Evolutionary conservation across 1,140 invertebrate genomes (phyloP).

Genomic region (Colletes gigas): DNA sequence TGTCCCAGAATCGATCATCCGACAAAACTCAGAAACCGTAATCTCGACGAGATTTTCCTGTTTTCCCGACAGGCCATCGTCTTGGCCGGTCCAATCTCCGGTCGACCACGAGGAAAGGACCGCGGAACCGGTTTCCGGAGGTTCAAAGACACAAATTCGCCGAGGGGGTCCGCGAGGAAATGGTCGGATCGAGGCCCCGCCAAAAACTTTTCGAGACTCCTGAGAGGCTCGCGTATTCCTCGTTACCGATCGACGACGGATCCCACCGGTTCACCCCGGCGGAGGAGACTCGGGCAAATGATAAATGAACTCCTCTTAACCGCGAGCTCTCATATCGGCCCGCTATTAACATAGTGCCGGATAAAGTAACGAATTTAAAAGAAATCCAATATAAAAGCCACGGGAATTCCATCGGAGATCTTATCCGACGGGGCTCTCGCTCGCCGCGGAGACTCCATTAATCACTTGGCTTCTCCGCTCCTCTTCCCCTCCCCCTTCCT

Average conservation of each 20-base stretch:
- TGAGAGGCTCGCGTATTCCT: conserved; percentile 50
- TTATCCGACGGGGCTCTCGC: conserved; percentile 75
- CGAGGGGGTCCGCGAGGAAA: background rate
- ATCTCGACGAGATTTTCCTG: background rate
- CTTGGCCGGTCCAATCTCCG: background rate
- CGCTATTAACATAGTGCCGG: conserved; percentile 81
- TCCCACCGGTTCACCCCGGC: background rate
- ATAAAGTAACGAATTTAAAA: conserved; percentile 82
- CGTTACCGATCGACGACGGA: conserved; percentile 37
- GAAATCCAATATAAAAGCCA: conserved; percentile 80
- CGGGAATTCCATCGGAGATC: conserved; percentile 75
- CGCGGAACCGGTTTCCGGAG: conserved; percentile 27
- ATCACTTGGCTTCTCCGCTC: conserved; percentile 73
- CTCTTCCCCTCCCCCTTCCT: conserved; percentile 38
- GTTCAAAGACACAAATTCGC: conserved; percentile 33
- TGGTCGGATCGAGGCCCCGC: conserved; percentile 15
- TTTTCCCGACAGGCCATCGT: background rate
- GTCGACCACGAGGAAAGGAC: no score
- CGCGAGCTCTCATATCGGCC: conserved; percentile 79
- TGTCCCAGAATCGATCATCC: no score
- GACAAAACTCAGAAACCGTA: no score
- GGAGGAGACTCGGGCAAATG: conserved; percentile 66
- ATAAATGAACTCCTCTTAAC: conserved; percentile 80
- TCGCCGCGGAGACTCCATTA: conserved; percentile 79
- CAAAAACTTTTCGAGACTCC: conserved; percentile 61